Evolutionary conservation across 2,888 invertebrate genomes (phyloP), one percentile per base, ranked within the genome.

Genomic region (Chrysolina americana): DNA sequence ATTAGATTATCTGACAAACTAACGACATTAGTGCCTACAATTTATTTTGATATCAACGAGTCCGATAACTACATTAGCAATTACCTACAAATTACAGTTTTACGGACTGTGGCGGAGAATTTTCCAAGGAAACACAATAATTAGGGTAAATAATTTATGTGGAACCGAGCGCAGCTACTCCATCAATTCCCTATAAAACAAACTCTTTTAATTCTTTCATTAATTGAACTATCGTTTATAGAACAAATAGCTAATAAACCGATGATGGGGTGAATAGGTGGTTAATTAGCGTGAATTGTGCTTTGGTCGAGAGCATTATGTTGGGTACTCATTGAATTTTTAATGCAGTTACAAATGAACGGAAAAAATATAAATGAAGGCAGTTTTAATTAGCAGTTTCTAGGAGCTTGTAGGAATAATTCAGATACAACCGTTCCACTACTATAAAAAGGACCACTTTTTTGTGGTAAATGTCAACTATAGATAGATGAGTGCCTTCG

Each of bases 201-300:
- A 81, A 83, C 80, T 82, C 78, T 36, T 3, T 77, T 82, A 84
- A 83, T 82, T 82, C 81, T 81, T 81, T 82, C 79, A 83, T 83
- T 83, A 81, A 84, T 84, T 81, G 81, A 78, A 76, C 76, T 75
- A 79, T 82, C 82, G 81, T 84, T 84, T 82, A 74, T 79, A 80
- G 78, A 76, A 82, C 82, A 84, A 84, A 84, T 79, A 83, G 74
- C 77, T 81, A 83, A 84, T 83, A 82, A 81, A 80, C 41, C 77
- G 76, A 74, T 78, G 68, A 77, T 73, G 53, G 53, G 66, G 65
- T 63, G 68, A 73, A 76, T 63, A 59, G 10, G 59, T 15, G 28
- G 59, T 13, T 28, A 28, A 17, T 59, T 8, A 28, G 59, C 13
- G 13, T 9, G 11, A 59, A 36, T n/a, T 59, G 21, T 53, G 13